A percentile compares a stretch with the other conserved stretches of the same genome.
phyloP scores from a whole-genome alignment of 2,888 invertebrate species.

The Platerodrilus igneus region DNA sequence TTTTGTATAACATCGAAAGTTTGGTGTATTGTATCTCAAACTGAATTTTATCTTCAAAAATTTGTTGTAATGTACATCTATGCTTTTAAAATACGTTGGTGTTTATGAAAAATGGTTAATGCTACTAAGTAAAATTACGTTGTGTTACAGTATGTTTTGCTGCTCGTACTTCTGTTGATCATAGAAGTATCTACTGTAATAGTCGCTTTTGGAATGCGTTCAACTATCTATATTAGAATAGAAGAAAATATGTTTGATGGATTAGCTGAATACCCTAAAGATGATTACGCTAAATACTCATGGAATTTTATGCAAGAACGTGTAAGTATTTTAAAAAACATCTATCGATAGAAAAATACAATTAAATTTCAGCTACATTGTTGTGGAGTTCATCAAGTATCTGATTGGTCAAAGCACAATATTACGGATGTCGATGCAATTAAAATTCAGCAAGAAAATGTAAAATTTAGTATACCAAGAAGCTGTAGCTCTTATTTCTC shows the following conservation, averaged over 20 bases:
- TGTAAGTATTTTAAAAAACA: slow-evolving; percentile 44
- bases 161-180: slow-evolving; percentile 54
- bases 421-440: no score
- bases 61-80: no score
- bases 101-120: no score
- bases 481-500: slow-evolving; percentile 23
- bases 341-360: background rate
- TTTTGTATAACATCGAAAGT: no score
- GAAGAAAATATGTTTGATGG: slow-evolving; percentile 49
- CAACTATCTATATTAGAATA: slow-evolving; percentile 45
- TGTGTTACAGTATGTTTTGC: slow-evolving; percentile 51
- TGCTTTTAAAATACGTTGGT: no score
- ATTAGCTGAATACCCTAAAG: slow-evolving; percentile 47
- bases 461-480: slow-evolving; percentile 12
- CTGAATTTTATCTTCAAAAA: no score
- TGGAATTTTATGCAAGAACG: slow-evolving; percentile 57
- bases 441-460: slow-evolving; percentile 3
- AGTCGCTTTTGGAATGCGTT: slow-evolving; percentile 52
- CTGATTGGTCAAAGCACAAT: slow-evolving; percentile 46
- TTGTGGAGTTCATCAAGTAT: slow-evolving; percentile 41
- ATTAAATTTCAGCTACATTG: slow-evolving; percentile 41
- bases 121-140: no score
- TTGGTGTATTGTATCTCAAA: no score
- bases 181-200: slow-evolving; percentile 59
- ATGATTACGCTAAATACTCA: slow-evolving; percentile 44